Conservation (phyloP, 2,797 vertebrate genomes). For the Apogon talboti region DNA sequence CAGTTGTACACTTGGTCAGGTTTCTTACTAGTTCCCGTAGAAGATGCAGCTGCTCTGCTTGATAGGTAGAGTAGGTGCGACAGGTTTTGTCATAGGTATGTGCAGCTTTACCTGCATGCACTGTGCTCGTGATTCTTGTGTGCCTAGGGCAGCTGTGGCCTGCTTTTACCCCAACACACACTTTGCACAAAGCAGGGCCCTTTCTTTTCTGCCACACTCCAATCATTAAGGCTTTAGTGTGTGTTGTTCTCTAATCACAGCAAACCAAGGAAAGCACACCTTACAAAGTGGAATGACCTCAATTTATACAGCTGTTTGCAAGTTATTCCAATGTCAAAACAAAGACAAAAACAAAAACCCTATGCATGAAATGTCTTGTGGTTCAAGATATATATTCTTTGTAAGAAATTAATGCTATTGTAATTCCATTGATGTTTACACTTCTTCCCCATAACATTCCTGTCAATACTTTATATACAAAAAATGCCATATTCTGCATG, state of each 20-base stretch:
- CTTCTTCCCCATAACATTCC: conserved; percentile 67
- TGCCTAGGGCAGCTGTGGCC: conserved; percentile 72
- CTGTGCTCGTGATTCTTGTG: conserved; percentile 71
- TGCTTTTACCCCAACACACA: conserved; percentile 55
- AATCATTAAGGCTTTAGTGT: conserved; percentile 71
- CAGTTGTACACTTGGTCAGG: conserved; percentile 65
- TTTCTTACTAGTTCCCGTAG: conserved; percentile 46
- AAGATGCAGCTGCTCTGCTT: conserved; percentile 31
- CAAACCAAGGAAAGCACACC: conserved; percentile 81
- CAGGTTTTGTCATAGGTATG: conserved; percentile 67
- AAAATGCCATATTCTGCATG: conserved; percentile 76
- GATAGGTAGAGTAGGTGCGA: conserved; percentile 29
- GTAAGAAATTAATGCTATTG: conserved; percentile 72
- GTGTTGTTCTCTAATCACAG: conserved; percentile 68
- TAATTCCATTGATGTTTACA: conserved; percentile 79
- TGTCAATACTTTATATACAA: conserved; percentile 63
- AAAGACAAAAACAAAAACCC: conserved; percentile 65
- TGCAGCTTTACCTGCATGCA: conserved; percentile 83
- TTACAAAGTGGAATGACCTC: conserved; percentile 81
- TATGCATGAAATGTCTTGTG: conserved; percentile 83
- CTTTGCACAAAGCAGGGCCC: conserved; percentile 69
- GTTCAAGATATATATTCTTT: conserved; percentile 78
- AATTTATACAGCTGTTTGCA: conserved; percentile 79
- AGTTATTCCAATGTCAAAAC: conserved; percentile 69
- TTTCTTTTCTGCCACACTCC: conserved; percentile 60